Base-by-base conservation (phyloP, 2,113 vertebrate species). In the Rynchops niger region DNA sequence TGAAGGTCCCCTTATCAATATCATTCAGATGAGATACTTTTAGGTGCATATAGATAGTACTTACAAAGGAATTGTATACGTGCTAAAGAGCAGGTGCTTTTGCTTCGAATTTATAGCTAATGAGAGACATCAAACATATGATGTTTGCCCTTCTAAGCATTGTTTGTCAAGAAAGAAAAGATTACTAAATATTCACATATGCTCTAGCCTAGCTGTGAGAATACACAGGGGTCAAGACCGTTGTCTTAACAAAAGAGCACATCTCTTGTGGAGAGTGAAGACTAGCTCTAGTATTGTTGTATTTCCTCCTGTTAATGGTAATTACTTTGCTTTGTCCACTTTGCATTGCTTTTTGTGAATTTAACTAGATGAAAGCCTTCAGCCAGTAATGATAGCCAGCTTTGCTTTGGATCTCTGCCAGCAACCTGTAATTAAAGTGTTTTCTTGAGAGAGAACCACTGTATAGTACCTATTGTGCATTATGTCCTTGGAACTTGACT, bases 381-480 rank as follows among this genome's bases (percentile, higher is more conserved):
- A 93, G 77, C 78, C 82, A 78, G 86, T 86, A 92, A 87, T 53
- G 58, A 91, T 94, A 95, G 95, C 76, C 66, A 90, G 93, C 83
- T 95, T 96, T 91, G 74, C 90, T 87, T 93, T 98, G 97, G 95
- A 96, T 82, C n/a, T 63, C 78, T 61, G 97, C 97, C 98, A 98
- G 72, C 58, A 97, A 82, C 67, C 70, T 88, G 66, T 98, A 98
- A 98, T 98, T 97, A 97, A 98, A 98, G 93, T 96, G 89, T 98
- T 98, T 98, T 97, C 95, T 98, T 97, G 84, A 96, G 93, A 95
- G 95, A 97, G 56, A 80, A 77, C 93, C 91, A 96, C 90, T 53
- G 15, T 94, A 94, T 95, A 94, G 90, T 97, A 88, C 84, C 95
- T 97, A 97, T 97, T 98, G 96, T 97, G 85, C 81, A 94, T 72